These are phyloP conservation scores for Xylota sylvarum DNA, from an alignment of 2,888 invertebrate species.

Conservation along the genomic window DNA sequence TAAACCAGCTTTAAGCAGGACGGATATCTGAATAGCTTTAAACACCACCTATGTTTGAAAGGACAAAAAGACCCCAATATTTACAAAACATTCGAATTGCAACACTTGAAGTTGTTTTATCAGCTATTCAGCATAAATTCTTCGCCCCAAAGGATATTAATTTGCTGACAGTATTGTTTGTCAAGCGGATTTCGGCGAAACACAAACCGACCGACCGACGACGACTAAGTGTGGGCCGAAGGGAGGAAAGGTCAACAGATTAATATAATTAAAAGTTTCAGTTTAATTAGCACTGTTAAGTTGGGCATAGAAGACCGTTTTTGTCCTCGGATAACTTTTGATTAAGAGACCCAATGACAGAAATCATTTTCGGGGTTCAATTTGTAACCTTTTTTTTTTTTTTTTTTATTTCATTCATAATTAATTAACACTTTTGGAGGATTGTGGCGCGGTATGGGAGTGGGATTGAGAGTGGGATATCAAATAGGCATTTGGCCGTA, in stretches of 20 bases:
- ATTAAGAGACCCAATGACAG: slow-evolving; percentile 32
- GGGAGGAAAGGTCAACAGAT: slow-evolving; percentile 63
- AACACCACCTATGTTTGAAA: too few relatives aligned
- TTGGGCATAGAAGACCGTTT: slow-evolving; percentile 6
- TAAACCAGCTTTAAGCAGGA: too few relatives aligned
- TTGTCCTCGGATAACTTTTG: slow-evolving; percentile 23
- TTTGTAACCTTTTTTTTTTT: slow-evolving; percentile 22
- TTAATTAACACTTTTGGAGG: slow-evolving; percentile 49
- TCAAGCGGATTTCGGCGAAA: slow-evolving; percentile 49
- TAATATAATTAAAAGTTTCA: slow-evolving; percentile 71
- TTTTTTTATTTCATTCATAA: slow-evolving; percentile 39
- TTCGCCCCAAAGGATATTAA: slow-evolving; percentile 26
- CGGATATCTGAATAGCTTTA: too few relatives aligned
- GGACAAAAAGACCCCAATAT: too few relatives aligned
- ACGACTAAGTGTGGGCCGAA: slow-evolving; percentile 20
- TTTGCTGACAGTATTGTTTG: slow-evolving; percentile 55
- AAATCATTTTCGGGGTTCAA: slow-evolving; percentile 25
- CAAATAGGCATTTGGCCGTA: slow-evolving; percentile 16
- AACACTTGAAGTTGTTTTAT: not conserved
- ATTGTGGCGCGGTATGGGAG: not conserved
- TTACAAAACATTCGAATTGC: too few relatives aligned
- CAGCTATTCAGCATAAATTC: not conserved
- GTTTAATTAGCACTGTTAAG: slow-evolving; percentile 37
- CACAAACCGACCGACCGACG: slow-evolving; percentile 34
- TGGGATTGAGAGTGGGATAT: not conserved